These are phyloP conservation scores for Papilio glaucus DNA, from an alignment of 1,140 invertebrate species.

Conservation along the genomic window DNA sequence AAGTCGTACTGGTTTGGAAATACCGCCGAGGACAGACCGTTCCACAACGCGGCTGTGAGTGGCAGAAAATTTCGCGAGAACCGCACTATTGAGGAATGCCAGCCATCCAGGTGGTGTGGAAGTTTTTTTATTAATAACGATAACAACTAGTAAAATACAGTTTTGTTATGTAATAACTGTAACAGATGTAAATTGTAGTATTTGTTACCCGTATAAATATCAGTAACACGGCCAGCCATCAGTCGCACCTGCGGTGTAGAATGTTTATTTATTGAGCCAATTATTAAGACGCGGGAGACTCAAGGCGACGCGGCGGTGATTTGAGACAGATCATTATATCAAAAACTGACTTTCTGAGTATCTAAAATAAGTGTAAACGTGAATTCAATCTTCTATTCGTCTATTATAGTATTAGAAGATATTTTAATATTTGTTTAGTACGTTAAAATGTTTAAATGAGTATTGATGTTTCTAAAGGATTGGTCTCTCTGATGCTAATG, in stretches of 20 bases:
- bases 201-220: background rate
- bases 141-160: too few relatives aligned
- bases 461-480: too few relatives aligned
- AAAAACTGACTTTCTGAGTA: background rate
- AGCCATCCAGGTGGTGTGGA: too few relatives aligned
- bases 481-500: too few relatives aligned
- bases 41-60: too few relatives aligned
- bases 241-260: slow-evolving; percentile 7
- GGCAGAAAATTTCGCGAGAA: too few relatives aligned
- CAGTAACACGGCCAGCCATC: background rate
- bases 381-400: background rate
- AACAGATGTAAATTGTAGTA: background rate
- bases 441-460: too few relatives aligned
- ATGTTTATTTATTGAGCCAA: slow-evolving; percentile 7
- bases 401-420: background rate
- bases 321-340: background rate
- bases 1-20: too few relatives aligned
- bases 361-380: background rate
- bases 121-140: too few relatives aligned
- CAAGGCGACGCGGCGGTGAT: slow-evolving; percentile 1
- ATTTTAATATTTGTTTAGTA: background rate
- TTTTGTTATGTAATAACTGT: too few relatives aligned
- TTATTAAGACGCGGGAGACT: background rate
- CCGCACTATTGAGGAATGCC: too few relatives aligned
- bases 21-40: too few relatives aligned